Percentiles rank a stretch among this genome's conserved stretches.
Conservation (phyloP, 2,888 invertebrate genomes). For the Sphaeridia pumilis region DNA sequence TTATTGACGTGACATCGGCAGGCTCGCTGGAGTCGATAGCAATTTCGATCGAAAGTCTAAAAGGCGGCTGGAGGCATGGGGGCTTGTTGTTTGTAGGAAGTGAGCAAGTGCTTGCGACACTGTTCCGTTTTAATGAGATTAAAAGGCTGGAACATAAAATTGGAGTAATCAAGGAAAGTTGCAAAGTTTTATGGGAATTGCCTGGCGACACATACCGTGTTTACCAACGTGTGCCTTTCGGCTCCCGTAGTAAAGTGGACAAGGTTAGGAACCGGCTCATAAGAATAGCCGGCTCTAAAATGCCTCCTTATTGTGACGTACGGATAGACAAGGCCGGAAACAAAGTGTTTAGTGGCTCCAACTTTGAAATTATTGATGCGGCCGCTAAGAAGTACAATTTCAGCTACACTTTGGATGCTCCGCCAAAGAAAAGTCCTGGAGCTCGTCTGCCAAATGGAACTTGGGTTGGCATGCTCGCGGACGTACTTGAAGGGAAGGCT, state of each 20-base stretch:
- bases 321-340: constrained; percentile 3
- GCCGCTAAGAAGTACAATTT: constrained; percentile 3
- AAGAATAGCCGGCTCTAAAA: constrained; percentile 11
- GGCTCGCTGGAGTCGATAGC: too few relatives aligned
- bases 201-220: background rate
- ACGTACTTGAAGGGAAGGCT: constrained; percentile 11
- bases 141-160: background rate
- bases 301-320: constrained; percentile 15
- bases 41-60: background rate
- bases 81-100: background rate
- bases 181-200: background rate
- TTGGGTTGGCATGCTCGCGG: constrained; percentile 13
- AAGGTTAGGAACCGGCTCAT: background rate
- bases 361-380: constrained; percentile 6
- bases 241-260: background rate
- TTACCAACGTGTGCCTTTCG: too few relatives aligned
- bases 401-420: constrained; percentile 8
- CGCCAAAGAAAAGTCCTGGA: constrained; percentile 6
- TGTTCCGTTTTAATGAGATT: background rate
- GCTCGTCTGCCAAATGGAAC: constrained; percentile 11
- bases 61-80: background rate
- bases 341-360: constrained; percentile 9
- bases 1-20: background rate
- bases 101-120: background rate
- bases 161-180: background rate